Conservation (phyloP, 2,797 vertebrate genomes). For the Babyrousa celebensis region DNA sequence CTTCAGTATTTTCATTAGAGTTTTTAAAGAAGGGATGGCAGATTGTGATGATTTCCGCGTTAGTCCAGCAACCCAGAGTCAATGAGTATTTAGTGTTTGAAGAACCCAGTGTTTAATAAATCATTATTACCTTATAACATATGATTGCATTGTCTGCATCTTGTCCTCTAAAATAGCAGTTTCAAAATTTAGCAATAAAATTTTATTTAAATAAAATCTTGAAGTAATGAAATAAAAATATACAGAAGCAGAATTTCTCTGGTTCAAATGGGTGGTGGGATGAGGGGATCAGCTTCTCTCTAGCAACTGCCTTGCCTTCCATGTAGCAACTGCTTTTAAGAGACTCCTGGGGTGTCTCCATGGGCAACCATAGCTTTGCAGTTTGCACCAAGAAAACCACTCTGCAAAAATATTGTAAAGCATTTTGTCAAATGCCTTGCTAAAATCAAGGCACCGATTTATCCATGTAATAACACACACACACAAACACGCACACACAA, state of each 20-base stretch:
- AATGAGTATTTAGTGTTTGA: neutral
- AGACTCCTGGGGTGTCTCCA: neutral
- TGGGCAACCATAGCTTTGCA: neutral
- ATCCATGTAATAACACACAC: neutral
- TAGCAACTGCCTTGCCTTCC: neutral
- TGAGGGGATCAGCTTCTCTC: neutral
- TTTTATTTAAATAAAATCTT: slow-evolving; percentile 40
- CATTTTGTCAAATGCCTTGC: neutral
- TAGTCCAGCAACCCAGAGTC: neutral
- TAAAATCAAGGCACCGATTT: slow-evolving; percentile 23
- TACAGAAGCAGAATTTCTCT: neutral
- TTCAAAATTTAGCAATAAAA: slow-evolving; percentile 6
- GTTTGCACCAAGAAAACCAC: neutral
- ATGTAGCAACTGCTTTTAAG: neutral
- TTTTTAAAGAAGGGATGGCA: neutral
- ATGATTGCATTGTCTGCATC: neutral
- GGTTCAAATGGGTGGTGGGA: neutral
- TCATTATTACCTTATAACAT: slow-evolving; percentile 4
- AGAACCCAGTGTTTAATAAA: slow-evolving; percentile 21
- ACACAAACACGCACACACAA: neutral
- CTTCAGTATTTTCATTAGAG: neutral
- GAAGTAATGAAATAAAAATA: slow-evolving; percentile 49
- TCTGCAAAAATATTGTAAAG: neutral
- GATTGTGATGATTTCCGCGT: neutral
- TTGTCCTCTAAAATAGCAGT: slow-evolving; percentile 40